These are phyloP conservation scores for Tipula unca DNA, from an alignment of 2,888 invertebrate genomes.

Conservation along the genomic window DNA sequence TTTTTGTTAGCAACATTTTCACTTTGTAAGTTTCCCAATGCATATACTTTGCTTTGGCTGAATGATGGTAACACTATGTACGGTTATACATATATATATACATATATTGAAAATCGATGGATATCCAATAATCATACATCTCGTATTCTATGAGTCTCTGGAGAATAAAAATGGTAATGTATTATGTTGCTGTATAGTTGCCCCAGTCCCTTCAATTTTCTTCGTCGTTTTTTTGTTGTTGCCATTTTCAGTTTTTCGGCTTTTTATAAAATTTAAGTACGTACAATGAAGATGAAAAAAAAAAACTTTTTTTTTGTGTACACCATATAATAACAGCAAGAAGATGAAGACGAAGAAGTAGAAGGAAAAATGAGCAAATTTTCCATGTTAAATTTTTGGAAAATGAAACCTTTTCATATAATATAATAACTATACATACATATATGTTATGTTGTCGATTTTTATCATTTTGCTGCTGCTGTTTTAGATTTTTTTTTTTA, in stretches of 20 bases:
- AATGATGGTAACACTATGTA: background rate
- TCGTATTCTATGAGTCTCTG: conserved; percentile 17
- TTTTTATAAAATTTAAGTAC: background rate
- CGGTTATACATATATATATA: background rate
- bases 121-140: conserved; percentile 16
- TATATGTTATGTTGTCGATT: background rate
- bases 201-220: conserved; percentile 14
- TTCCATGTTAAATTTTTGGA: background rate
- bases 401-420: background rate
- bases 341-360: background rate
- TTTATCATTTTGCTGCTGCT: background rate
- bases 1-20: background rate
- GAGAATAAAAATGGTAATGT: conserved; percentile 16
- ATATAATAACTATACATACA: too few species aligned
- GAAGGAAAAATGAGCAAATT: background rate
- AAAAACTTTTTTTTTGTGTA: background rate
- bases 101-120: conserved; percentile 18
- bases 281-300: background rate
- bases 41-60: background rate
- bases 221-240: background rate
- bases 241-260: background rate
- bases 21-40: background rate
- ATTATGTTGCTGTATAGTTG: conserved; percentile 15
- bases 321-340: background rate
- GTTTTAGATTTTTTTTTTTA: background rate